These are phyloP conservation scores for Mythimna loreyi DNA, from an alignment of 2,888 invertebrate genomes.

Conservation along the genomic window DNA sequence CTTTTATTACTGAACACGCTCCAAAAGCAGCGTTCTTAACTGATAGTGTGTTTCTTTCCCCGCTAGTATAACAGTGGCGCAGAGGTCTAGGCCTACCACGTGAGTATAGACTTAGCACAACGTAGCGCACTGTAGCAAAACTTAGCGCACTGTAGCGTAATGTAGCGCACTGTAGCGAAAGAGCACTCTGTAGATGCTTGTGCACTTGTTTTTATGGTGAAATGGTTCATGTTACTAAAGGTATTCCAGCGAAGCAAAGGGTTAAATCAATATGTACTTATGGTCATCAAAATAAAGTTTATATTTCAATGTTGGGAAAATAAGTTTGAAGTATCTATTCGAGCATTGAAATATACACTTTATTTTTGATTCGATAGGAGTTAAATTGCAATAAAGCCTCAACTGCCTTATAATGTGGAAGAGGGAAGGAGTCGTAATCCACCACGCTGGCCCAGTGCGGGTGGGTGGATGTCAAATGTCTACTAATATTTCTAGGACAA, in stretches of 20 bases:
- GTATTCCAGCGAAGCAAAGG: too few species aligned
- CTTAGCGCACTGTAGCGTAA: constrained; percentile 39
- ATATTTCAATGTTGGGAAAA: not conserved
- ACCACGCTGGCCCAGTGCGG: too few species aligned
- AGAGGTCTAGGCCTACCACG: constrained; percentile 90
- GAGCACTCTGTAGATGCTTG: constrained; percentile 37
- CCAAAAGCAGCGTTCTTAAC: constrained; percentile 69
- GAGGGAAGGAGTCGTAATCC: too few species aligned
- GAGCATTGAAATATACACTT: constrained; percentile 4
- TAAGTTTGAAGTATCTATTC: too few species aligned
- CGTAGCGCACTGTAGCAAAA: constrained; percentile 53
- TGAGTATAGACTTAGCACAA: constrained; percentile 79
- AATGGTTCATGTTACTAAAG: constrained; percentile 38
- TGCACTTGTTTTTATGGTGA: constrained; percentile 37
- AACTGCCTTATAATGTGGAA: too few species aligned
- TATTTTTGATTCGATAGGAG: too few species aligned
- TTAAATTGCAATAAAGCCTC: too few species aligned
- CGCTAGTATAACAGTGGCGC: constrained; percentile 90
- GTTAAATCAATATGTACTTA: not conserved
- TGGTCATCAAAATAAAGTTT: not conserved
- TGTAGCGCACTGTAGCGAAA: constrained; percentile 55
- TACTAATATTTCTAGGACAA: too few species aligned
- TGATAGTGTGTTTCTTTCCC: constrained; percentile 83
- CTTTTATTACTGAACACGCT: constrained; percentile 51
- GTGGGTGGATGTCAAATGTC: too few species aligned